phyloP scores from a whole-genome alignment of 2,888 invertebrate genomes.

The Amblyjoppa fuscipennis region DNA sequence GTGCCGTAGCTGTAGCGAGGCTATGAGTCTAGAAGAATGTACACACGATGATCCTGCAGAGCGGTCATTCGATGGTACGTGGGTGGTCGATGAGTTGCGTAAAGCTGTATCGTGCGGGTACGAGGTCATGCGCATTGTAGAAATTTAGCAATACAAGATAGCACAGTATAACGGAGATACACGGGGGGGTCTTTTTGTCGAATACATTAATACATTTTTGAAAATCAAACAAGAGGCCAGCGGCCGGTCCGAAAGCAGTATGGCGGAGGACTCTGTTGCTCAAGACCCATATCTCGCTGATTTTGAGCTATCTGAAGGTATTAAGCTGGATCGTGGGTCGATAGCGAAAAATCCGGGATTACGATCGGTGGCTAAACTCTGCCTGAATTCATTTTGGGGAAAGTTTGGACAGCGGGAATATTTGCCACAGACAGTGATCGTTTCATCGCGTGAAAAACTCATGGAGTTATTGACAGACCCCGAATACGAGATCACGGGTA shows the following conservation, averaged over 20 bases:
- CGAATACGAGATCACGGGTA: background rate
- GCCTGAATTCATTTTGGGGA: too few species aligned
- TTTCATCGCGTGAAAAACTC: too few species aligned
- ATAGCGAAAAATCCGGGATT: background rate
- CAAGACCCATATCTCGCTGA: too few species aligned
- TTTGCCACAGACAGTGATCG: too few species aligned
- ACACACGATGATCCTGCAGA: slow-evolving; percentile 73
- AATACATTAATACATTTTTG: slow-evolving; percentile 78
- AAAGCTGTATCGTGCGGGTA: slow-evolving; percentile 73
- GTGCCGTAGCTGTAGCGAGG: slow-evolving; percentile 78
- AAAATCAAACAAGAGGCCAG: background rate
- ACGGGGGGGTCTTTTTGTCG: slow-evolving; percentile 76
- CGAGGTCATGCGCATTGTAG: slow-evolving; percentile 75
- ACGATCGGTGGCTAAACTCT: too few species aligned
- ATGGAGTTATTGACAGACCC: background rate
- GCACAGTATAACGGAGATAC: slow-evolving; percentile 70
- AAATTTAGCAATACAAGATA: slow-evolving; percentile 72
- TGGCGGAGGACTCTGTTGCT: background rate
- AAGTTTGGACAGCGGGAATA: too few species aligned
- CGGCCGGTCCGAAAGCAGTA: background rate
- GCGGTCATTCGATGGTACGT: slow-evolving; percentile 75
- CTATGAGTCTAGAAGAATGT: slow-evolving; percentile 72
- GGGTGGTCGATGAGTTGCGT: slow-evolving; percentile 78
- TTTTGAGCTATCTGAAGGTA: background rate
- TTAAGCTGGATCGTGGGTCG: background rate